Evolutionary conservation across 2,797 vertebrate species (phyloP), one percentile per base, ranked within the genome.

Genomic region (Phrynocephalus forsythii): DNA sequence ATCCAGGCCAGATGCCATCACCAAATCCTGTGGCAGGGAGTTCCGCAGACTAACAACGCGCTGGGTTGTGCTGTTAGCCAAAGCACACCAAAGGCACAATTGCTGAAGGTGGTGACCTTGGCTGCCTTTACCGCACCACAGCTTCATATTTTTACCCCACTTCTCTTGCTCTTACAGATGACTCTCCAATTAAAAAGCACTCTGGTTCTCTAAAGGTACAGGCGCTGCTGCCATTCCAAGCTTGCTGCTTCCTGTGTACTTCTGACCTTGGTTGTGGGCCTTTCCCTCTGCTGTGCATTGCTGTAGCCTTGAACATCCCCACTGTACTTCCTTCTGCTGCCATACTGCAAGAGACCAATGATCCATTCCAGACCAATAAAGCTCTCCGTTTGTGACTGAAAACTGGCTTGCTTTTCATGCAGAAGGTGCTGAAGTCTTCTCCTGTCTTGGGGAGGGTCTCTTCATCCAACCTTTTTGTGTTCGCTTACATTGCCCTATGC

Each of bases 181-280:
- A 97, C 83, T 88, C 94, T 83, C 94, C 87, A 0, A 94, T 92
- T 87, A 97, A 96, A 92, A 97, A 96, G 79, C 94, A 96, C 26
- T 89, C 95, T 18, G 83, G 94, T 81, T 92, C 96, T 86, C 92
- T 97, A 76, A 97, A 97, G 97, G 97, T 97, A 96, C 95, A 15
- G 7, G 1, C 63, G 0, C 3, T 38, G 1, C 24, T 71, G 38
- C 20, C 10, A 5, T 8, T 18, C 13, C 68, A 82, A 83, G 60
- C 56, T 18, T 63, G 1, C 28, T 33, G 60, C 38, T 71, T 8
- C 50, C 8, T 85, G 60, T 4, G 9, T n/a, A 2, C 28, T 22
- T 56, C 67, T 1, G 2, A 15, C 7, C 30, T 38, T 30, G 30
- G 8, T 67, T 13, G 30, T 26, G 16, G 0, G 79, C 0, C 48